Percentiles rank a stretch among this genome's conserved stretches.
Evolutionary conservation across 1,140 invertebrate species (phyloP).

Genomic region (Drosophila bocki): DNA sequence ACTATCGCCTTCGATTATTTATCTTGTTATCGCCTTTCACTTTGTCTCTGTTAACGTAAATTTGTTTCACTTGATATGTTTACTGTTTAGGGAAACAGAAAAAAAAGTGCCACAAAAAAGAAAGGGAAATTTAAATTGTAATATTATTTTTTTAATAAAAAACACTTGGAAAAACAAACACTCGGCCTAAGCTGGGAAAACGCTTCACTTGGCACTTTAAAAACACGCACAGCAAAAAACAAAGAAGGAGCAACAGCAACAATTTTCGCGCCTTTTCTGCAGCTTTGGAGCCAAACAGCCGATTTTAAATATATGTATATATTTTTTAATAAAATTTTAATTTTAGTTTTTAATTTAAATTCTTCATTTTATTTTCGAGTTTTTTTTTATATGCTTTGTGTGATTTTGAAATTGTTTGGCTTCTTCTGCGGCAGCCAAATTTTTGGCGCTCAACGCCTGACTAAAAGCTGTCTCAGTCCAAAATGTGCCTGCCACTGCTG

Average conservation of each 20-base stretch:
- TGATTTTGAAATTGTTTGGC: background rate
- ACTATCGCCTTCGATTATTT: background rate
- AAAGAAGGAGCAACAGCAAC: background rate
- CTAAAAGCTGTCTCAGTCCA: background rate
- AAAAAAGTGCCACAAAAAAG: conserved; percentile 16
- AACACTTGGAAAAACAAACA: conserved; percentile 1
- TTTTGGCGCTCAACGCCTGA: conserved; percentile 18
- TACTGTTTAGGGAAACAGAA: conserved; percentile 11
- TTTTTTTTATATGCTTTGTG: background rate
- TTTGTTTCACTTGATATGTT: conserved; percentile 35
- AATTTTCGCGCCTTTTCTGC: background rate
- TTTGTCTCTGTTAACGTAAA: conserved; percentile 5
- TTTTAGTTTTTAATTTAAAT: background rate
- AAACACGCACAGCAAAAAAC: conserved; percentile 12
- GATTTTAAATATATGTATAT: background rate
- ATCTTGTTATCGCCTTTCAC: conserved; percentile 5
- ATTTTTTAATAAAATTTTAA: no score
- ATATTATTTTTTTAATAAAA: background rate
- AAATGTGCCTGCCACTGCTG: conserved; percentile 1
- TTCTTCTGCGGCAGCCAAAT: background rate
- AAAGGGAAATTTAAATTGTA: background rate
- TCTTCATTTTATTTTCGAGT: background rate
- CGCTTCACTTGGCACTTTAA: conserved; percentile 22
- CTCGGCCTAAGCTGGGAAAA: conserved; percentile 12
- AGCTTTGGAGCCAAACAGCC: conserved; percentile 6